Evolutionary conservation across 2,888 invertebrate species (phyloP).

Genomic region (Chirona hameri): DNA sequence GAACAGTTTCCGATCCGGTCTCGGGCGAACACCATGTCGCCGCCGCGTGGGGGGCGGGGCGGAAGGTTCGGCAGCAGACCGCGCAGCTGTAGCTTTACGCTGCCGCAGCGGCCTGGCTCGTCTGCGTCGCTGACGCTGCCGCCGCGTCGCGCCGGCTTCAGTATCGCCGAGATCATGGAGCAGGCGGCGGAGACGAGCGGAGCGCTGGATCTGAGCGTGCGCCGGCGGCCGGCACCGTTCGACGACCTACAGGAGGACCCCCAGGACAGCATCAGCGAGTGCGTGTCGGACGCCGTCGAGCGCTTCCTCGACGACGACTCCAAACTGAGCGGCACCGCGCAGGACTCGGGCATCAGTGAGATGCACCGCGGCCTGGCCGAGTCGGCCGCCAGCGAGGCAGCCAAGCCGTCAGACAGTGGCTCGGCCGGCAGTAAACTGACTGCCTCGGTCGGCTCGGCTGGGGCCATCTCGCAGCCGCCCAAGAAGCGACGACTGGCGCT

Average conservation of each 20-base stretch:
- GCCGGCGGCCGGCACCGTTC: background rate
- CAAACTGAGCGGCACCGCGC: slow-evolving; percentile 1
- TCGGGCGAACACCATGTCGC: slow-evolving; percentile 12
- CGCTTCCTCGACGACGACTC: slow-evolving; percentile 13
- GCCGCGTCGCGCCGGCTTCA: slow-evolving; percentile 25
- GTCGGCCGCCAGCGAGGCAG: background rate
- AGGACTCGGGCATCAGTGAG: slow-evolving; percentile 3
- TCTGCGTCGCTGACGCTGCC: background rate
- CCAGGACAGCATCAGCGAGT: slow-evolving; percentile 24
- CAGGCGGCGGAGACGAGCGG: background rate
- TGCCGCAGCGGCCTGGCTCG: slow-evolving; percentile 5
- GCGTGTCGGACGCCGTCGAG: slow-evolving; percentile 6
- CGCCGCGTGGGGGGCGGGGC: slow-evolving; percentile 1
- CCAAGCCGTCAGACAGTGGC: background rate
- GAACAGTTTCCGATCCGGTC: background rate
- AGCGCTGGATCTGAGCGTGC: slow-evolving; percentile 22
- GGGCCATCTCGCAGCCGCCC: slow-evolving; percentile 6
- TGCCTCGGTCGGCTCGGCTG: background rate
- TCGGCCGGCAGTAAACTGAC: background rate
- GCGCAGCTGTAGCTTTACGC: slow-evolving; percentile 2
- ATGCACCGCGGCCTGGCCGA: background rate
- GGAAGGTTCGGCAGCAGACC: background rate
- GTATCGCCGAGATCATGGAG: slow-evolving; percentile 12
- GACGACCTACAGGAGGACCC: slow-evolving; percentile 2
- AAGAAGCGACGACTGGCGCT: background rate